These are phyloP conservation scores for Lophius americanus DNA, from an alignment of 2,797 vertebrate genomes.

Conservation along the genomic window DNA sequence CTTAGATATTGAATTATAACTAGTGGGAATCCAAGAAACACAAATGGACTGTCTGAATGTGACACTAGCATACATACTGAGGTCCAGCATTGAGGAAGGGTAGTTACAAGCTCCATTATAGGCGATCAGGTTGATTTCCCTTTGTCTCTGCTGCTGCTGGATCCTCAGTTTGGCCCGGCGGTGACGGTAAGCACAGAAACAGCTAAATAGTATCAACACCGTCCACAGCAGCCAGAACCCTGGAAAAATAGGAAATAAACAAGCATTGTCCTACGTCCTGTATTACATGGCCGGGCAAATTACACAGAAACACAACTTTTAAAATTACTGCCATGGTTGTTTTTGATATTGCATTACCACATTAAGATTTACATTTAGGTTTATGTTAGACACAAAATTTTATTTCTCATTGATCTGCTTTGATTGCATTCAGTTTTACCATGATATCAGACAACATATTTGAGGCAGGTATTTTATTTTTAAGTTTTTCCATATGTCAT, in stretches of 20 bases:
- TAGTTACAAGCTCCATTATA: conserved; percentile 92
- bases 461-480: no score
- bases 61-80: conserved; percentile 78
- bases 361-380: no score
- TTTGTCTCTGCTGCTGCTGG: conserved; percentile 94
- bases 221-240: conserved; percentile 98
- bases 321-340: no score
- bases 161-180: conserved; percentile 90
- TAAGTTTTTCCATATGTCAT: background rate
- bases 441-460: no score
- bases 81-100: conserved; percentile 85
- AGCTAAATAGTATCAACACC: conserved; percentile 92
- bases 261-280: background rate
- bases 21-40: background rate
- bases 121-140: conserved; percentile 94
- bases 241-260: conserved; percentile 58
- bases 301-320: background rate
- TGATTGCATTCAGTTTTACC: no score
- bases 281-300: conserved; percentile 1
- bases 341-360: no score
- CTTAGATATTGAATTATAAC: background rate
- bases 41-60: background rate
- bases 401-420: no score
- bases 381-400: no score
- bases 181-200: conserved; percentile 93